Base-by-base conservation (phyloP, 1,140 invertebrate genomes). In the Atta texana region DNA sequence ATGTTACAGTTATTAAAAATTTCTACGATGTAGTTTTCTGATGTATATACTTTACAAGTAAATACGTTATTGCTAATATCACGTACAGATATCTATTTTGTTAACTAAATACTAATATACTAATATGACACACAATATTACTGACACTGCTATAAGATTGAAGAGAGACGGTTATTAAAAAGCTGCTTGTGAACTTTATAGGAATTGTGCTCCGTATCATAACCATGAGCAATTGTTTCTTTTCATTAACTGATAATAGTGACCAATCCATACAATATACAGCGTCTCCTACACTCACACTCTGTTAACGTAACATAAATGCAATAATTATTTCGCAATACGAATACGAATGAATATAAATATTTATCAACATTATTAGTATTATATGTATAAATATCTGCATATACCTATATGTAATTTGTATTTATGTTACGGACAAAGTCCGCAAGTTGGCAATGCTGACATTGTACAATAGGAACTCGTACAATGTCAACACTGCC, bases 171-270 rank as follows among this genome's bases (percentile, higher is more conserved):
- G 86, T 72, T 72, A 87, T 63, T 18, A 87, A 53, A 16, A 64
- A 80, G 14, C 85, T 86, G 24, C 74, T 78, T 0, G 66, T 87
- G 18, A 88, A 88, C 16, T 86, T 68, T n/a, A 88, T 86, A 21
- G 87, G 87, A 61, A 61, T 86, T 44, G 66, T 63, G 0, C 71
- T 80, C 34, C 87, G 87, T 57, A 57, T 49, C 84, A 88, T 88
- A 12, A 88, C 74, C 44, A 86, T 72, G 18, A 88, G 1, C 21
- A 88, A 31, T 1, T 53, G 31, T 21, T 57, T 68, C 10, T 74
- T 71, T 12, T 71, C 44, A 7, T n/a, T 66, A 10, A 44, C 1
- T 4, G 69, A 21, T 14, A 88, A 14, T 7, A 55, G n/a, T 24
- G 55, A 49, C 80, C 80, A 85, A 16, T 87, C 18, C 34, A 63